Percentiles rank a stretch among this genome's conserved stretches.
These are phyloP conservation scores for Musca domestica DNA, from an alignment of 1,140 invertebrate genomes.

Conservation along the genomic window DNA sequence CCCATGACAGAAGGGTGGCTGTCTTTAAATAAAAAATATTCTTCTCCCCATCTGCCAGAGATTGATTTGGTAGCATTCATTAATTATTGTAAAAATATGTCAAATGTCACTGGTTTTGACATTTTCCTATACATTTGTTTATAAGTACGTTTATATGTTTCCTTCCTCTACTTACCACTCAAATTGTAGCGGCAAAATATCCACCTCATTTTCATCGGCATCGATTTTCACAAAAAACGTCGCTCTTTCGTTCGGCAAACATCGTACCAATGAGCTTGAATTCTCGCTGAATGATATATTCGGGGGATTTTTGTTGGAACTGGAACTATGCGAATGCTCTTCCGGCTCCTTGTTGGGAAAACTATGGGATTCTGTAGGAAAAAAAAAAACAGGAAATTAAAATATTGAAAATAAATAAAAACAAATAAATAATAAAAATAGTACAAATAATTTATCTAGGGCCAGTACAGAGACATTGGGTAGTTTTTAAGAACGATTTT, in stretches of 20 bases:
- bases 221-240: slow-evolving; percentile 53
- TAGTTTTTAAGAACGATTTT: too few species aligned
- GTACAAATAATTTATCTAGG: background rate
- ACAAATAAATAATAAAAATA: background rate
- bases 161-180: slow-evolving; percentile 44
- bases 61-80: background rate
- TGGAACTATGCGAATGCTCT: background rate
- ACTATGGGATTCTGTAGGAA: slow-evolving; percentile 25
- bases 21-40: background rate
- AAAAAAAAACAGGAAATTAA: slow-evolving; percentile 12
- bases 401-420: slow-evolving; percentile 4
- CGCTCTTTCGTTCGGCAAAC: slow-evolving; percentile 49
- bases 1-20: too few species aligned
- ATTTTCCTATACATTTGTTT: background rate
- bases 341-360: slow-evolving; percentile 21
- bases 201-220: slow-evolving; percentile 43
- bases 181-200: slow-evolving; percentile 50
- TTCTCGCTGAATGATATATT: slow-evolving; percentile 50
- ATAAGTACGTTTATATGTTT: too few species aligned
- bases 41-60: background rate
- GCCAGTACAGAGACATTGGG: too few species aligned
- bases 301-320: slow-evolving; percentile 26
- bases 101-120: background rate
- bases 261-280: slow-evolving; percentile 47
- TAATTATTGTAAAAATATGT: background rate